Percentiles rank a stretch among this genome's conserved stretches.
These are phyloP conservation scores for Charanyca ferruginea DNA, from an alignment of 2,888 invertebrate species.

Conservation along the genomic window DNA sequence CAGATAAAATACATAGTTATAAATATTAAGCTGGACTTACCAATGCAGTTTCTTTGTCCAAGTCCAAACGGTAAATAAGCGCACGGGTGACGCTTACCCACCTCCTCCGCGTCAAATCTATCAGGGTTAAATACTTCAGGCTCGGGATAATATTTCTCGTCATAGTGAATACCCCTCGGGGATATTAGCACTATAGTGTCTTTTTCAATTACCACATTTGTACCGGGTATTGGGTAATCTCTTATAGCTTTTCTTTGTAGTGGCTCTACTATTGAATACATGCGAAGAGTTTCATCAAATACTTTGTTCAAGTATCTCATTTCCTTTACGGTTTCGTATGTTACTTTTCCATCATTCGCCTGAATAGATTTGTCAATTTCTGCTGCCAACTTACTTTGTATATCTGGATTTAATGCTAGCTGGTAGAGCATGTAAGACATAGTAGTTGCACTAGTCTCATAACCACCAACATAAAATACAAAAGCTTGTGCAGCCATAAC, in stretches of 20 bases:
- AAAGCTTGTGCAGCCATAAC: slow-evolving; percentile 81
- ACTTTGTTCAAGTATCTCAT: slow-evolving; percentile 81
- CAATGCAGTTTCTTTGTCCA: slow-evolving; percentile 84
- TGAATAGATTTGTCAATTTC: slow-evolving; percentile 74
- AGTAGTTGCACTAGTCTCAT: slow-evolving; percentile 83
- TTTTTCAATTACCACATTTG: slow-evolving; percentile 75
- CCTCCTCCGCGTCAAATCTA: slow-evolving; percentile 78
- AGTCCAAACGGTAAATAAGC: slow-evolving; percentile 83
- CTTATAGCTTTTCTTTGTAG: slow-evolving; percentile 75
- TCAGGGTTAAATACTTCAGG: slow-evolving; percentile 86
- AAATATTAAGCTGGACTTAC: slow-evolving; percentile 67
- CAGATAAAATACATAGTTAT: not conserved
- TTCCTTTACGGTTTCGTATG: slow-evolving; percentile 78
- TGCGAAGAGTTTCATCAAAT: slow-evolving; percentile 80
- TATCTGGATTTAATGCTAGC: slow-evolving; percentile 69
- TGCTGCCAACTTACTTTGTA: slow-evolving; percentile 76
- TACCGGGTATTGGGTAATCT: slow-evolving; percentile 78
- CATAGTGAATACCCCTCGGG: slow-evolving; percentile 78
- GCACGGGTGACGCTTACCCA: slow-evolving; percentile 72
- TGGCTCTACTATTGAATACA: slow-evolving; percentile 82
- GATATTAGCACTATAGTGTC: slow-evolving; percentile 75
- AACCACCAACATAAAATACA: slow-evolving; percentile 84
- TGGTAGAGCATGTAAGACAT: slow-evolving; percentile 71
- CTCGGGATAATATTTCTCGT: slow-evolving; percentile 80
- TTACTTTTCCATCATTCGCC: slow-evolving; percentile 73